Percentiles rank a stretch among this genome's conserved stretches.
These are phyloP conservation scores for Halcyon chelicuti DNA, from an alignment of 2,797 vertebrate genomes.

Conservation along the genomic window DNA sequence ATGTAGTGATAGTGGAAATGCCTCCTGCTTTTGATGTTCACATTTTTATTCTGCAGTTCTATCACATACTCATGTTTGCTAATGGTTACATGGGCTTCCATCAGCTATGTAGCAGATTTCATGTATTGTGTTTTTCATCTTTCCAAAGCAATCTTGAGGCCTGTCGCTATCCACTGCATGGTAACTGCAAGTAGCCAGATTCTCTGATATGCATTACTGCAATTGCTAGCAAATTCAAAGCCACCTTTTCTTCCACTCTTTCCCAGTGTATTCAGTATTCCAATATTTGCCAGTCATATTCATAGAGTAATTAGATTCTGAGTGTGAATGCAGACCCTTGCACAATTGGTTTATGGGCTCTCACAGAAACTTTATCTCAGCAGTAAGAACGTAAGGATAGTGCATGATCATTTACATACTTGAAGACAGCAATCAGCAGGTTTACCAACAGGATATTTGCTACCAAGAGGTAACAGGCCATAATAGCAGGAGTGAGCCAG, in stretches of 20 bases:
- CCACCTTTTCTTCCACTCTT: not conserved
- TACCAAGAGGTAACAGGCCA: conserved; percentile 98
- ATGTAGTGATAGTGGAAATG: not conserved
- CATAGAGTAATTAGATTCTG: not conserved
- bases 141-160: not conserved
- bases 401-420: conserved; percentile 78
- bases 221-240: not conserved
- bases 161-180: not conserved
- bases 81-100: not conserved
- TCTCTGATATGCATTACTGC: not conserved
- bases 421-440: conserved; percentile 97
- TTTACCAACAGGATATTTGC: conserved; percentile 99
- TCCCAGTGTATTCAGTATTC: not conserved
- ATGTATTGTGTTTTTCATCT: not conserved
- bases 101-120: not conserved
- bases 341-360: not conserved
- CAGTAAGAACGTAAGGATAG: not conserved
- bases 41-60: not conserved
- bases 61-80: accelerated
- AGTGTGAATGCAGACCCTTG: not conserved
- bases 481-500: conserved; percentile 97
- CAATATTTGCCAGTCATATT: not conserved
- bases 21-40: not conserved
- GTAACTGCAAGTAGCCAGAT: not conserved
- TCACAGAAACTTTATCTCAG: not conserved